Percentiles rank a stretch among this genome's conserved stretches.
These are phyloP conservation scores for Anneissia japonica DNA, from an alignment of 35 echinoderm and acorn worm species.

Conservation along the genomic window DNA sequence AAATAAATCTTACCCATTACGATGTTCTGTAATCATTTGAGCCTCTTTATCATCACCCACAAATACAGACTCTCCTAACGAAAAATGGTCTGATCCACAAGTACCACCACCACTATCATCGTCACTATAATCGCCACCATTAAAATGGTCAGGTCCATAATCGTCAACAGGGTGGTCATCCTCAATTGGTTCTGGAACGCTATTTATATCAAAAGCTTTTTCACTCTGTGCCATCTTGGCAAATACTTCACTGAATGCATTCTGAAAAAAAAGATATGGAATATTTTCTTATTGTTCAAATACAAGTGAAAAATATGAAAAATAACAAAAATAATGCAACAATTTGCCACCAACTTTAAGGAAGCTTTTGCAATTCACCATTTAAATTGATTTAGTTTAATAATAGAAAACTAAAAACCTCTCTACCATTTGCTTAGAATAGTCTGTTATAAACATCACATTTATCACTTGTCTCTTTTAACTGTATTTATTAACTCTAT, in stretches of 20 bases:
- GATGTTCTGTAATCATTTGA: slow-evolving; percentile 26
- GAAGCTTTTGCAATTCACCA: no score
- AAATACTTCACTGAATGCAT: slow-evolving; percentile 35
- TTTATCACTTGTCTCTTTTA: no score
- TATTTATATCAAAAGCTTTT: slow-evolving; percentile 85
- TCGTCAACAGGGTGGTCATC: slow-evolving; percentile 6
- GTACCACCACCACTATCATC: slow-evolving; percentile 26
- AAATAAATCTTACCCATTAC: not conserved
- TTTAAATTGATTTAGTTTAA: no score
- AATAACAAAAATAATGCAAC: no score
- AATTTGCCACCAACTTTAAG: no score
- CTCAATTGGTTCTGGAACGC: slow-evolving; percentile 87
- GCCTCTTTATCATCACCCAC: slow-evolving; percentile 59
- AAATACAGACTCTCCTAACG: slow-evolving; percentile 53
- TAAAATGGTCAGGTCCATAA: slow-evolving; percentile 29
- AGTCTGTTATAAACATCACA: no score
- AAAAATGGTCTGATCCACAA: not conserved
- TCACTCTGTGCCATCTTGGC: slow-evolving; percentile 43
- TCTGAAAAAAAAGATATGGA: no score
- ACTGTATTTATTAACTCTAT: no score
- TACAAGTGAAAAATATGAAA: no score
- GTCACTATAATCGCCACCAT: slow-evolving; percentile 45
- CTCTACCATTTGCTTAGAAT: no score
- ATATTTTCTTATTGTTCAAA: no score
- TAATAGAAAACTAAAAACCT: no score